phyloP scores from a whole-genome alignment of 2,888 invertebrate species.

The Trachelus stipa region DNA sequence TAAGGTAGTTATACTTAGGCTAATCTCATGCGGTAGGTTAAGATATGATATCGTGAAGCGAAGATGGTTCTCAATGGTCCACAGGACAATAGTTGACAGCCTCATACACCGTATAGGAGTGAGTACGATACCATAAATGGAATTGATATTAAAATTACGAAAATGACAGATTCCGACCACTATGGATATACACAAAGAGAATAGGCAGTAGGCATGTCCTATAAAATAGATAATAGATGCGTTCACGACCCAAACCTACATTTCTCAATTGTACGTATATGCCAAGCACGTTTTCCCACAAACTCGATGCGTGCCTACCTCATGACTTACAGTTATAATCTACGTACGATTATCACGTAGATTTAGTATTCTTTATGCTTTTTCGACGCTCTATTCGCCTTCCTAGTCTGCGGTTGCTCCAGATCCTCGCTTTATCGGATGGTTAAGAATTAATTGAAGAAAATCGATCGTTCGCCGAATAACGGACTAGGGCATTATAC shows the following conservation, averaged over 20 bases:
- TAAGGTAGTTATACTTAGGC: neutral
- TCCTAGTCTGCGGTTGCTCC: neutral
- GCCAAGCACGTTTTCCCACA: constrained; percentile 33
- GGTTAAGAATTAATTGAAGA: neutral
- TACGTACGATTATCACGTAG: constrained; percentile 13
- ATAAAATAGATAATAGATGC: constrained; percentile 38
- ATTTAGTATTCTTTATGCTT: constrained; percentile 9
- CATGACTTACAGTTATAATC: constrained; percentile 45
- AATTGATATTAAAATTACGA: neutral
- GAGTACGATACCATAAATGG: neutral
- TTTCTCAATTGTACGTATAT: constrained; percentile 28
- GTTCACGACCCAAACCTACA: constrained; percentile 49
- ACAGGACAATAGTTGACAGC: neutral
- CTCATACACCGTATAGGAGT: neutral
- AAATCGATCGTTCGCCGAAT: neutral
- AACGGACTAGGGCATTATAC: neutral
- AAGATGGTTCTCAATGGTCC: neutral
- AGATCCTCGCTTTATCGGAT: neutral
- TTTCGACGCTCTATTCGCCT: constrained; percentile 13
- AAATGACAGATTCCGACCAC: neutral
- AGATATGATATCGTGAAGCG: neutral
- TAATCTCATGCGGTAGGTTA: neutral
- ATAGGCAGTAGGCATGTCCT: neutral
- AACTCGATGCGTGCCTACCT: constrained; percentile 27
- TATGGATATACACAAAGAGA: neutral